Base-by-base conservation (phyloP, 2,888 invertebrate genomes). In the Silvanus unidentatus region DNA sequence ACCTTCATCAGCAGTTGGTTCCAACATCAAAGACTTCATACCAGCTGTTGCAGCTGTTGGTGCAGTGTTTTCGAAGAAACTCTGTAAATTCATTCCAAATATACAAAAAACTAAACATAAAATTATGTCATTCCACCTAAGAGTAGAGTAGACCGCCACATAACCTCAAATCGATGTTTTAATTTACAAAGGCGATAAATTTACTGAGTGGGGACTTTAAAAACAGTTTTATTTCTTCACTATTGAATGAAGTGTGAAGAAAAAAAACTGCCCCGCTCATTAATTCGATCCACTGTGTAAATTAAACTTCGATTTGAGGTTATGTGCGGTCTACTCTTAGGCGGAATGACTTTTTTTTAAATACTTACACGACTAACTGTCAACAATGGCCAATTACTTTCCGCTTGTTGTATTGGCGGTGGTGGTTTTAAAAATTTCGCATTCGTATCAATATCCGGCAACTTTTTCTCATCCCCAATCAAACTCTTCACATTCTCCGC, bases 311-410 rank as follows among this genome's bases (percentile, higher is more conserved):
- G n/a, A n/a, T n/a, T n/a, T n/a, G n/a, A n/a, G n/a, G n/a, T n/a
- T n/a, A n/a, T n/a, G n/a, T n/a, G n/a, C n/a, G n/a, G n/a, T n/a
- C n/a, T n/a, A n/a, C n/a, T n/a, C n/a, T n/a, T n/a, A n/a, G n/a
- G n/a, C n/a, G n/a, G n/a, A n/a, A n/a, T n/a, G n/a, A n/a, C n/a
- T n/a, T n/a, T n/a, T n/a, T n/a, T n/a, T n/a, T n/a, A 32, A 34
- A n/a, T 16, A 52, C 58, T 69, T 57, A 79, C 80, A 72, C 87
- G 85, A 1, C 94, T 90, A 1, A 97, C 89, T 0, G 96, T 94
- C 15, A 99, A 74, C 8, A 96, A 72, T 0, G 99, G 99, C 99
- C 99, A 99, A 71, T 99, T 99, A 40, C 86, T 85, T 70, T 97
- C 96, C n/a, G 88, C 86, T 59, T 86, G 84, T 54, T 82, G 83